Base-by-base conservation (phyloP, 2,888 invertebrate genomes). In the Saturnia pavonia region DNA sequence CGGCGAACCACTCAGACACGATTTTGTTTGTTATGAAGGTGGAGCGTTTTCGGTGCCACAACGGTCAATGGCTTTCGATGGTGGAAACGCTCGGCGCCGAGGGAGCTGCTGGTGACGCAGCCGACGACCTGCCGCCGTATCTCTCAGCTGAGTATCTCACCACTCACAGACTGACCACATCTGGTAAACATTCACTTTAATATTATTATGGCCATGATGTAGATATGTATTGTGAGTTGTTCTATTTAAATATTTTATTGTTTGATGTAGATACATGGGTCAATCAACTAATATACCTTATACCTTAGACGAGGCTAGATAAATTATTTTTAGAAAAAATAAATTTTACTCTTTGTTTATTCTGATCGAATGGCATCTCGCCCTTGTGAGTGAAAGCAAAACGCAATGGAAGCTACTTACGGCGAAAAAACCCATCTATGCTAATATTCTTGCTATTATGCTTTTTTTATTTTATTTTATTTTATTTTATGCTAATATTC, bases 41-140 rank as follows among this genome's bases (percentile, higher is more conserved):
- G 83, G 99, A 99, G 91, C 97, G 99, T 79, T 99, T 99, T 91
- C 96, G 98, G n/a, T 98, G 98, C 91, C 99, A 99, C 91, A 99
- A 99, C 90, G 97, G 98, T 0, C 99, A 99, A 87, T 99, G 99
- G 99, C 93, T 99, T 77, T 98, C 98, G 82, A 99, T 99, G 97
- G 98, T 99, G 57, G 98, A 99, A 89, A 95, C 95, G 65, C 92
- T 95, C 75, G 94, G 94, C n/a, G 88, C 94, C 57, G 95, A 94
- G 77, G 90, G 92, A 72, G 94, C 79, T 48, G 94, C 94, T 67
- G 95, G 94, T 67, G 96, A 96, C 77, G 95, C 88, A 73, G 78
- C 82, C 54, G 91, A 95, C 75, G 96, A 96, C 81, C 88, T 97
- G 78, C 96, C 97, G 72, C 96, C 96, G 1, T 97, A 96, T 90